These are phyloP conservation scores for Geodia barretti DNA, from an alignment of 37 sponge, comb jelly and placozoan genomes.

Conservation along the genomic window DNA sequence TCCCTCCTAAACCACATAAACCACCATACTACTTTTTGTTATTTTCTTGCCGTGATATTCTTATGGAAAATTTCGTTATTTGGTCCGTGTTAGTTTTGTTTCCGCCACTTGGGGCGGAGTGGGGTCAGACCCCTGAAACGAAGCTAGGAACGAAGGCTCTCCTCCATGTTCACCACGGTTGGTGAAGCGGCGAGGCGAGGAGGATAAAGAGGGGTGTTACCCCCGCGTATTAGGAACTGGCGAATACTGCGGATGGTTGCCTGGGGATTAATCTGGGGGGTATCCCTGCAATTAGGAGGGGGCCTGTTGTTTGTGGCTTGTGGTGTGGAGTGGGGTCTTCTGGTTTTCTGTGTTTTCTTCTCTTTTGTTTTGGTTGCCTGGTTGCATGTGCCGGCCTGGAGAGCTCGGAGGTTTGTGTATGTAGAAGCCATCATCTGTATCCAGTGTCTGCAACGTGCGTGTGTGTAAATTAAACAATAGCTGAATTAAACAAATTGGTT, in stretches of 20 bases:
- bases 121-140: neutral
- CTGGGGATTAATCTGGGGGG: constrained; percentile 46
- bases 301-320: too few relatives aligned
- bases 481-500: neutral
- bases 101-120: neutral
- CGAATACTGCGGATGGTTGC: constrained; percentile 14
- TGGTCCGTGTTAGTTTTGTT: neutral
- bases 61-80: neutral
- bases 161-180: neutral
- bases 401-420: neutral
- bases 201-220: constrained; percentile 31
- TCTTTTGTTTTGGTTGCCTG: too few relatives aligned
- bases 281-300: too few relatives aligned
- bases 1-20: too few relatives aligned
- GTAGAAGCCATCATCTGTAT: neutral
- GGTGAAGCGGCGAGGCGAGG: too few relatives aligned
- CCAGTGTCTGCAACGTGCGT: neutral
- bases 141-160: too few relatives aligned
- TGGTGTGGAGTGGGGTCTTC: too few relatives aligned
- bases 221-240: constrained; percentile 28
- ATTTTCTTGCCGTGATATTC: too few relatives aligned
- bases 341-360: too few relatives aligned
- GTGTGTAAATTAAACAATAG: neutral
- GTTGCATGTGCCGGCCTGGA: too few relatives aligned
- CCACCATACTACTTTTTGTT: too few relatives aligned